A percentile compares a stretch with the other conserved stretches of the same genome.
These are phyloP conservation scores for Bruchidius siliquastri DNA, from an alignment of 2,888 invertebrate genomes.

Conservation along the genomic window DNA sequence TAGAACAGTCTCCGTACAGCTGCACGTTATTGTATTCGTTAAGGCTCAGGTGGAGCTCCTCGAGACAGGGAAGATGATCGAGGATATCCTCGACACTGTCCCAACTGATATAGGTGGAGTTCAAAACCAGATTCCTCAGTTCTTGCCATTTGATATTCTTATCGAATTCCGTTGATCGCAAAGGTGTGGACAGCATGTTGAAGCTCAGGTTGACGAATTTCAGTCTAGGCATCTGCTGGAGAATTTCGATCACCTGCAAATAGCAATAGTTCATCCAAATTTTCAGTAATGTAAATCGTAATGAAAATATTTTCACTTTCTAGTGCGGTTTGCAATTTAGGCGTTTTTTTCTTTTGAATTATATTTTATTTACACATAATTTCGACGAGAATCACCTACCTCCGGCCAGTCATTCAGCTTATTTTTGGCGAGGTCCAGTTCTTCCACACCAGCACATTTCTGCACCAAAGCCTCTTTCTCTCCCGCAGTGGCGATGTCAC, in stretches of 20 bases:
- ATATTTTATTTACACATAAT: too few species aligned
- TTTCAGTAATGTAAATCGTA: too few species aligned
- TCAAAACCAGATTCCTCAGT: constrained; percentile 75
- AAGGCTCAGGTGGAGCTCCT: constrained; percentile 88
- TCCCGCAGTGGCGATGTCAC: constrained; percentile 86
- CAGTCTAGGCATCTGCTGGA: constrained; percentile 82
- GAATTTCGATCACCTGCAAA: constrained; percentile 72
- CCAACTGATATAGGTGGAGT: constrained; percentile 86
- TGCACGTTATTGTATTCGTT: constrained; percentile 81
- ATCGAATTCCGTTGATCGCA: constrained; percentile 49
- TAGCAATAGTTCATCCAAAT: neutral
- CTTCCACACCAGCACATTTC: constrained; percentile 86
- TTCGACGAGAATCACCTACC: constrained; percentile 55
- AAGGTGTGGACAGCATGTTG: constrained; percentile 72
- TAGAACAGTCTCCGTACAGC: constrained; percentile 50
- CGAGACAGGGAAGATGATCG: constrained; percentile 70
- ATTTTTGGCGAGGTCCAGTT: constrained; percentile 91
- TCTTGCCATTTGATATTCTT: constrained; percentile 51
- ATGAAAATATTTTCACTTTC: too few species aligned
- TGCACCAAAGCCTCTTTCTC: constrained; percentile 73
- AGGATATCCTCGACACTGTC: constrained; percentile 72
- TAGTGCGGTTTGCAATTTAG: too few species aligned
- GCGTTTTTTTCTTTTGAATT: too few species aligned
- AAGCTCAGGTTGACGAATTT: constrained; percentile 90
- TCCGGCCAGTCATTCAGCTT: constrained; percentile 85